Conservation (phyloP, 2,113 vertebrate genomes). For the Elephantulus edwardii region DNA sequence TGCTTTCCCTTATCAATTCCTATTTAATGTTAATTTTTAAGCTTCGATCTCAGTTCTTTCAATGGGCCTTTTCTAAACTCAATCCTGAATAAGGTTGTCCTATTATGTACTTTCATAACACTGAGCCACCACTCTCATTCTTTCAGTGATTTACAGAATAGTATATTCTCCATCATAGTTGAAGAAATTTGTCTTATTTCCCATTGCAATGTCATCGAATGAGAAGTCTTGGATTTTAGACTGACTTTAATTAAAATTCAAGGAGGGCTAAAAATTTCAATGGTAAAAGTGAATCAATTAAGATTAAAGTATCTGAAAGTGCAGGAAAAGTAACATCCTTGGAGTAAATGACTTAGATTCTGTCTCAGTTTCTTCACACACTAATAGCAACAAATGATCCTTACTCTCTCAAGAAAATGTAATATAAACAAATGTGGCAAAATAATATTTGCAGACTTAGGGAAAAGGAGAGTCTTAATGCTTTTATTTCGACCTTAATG, state of each 20-base stretch:
- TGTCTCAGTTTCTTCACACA: neutral
- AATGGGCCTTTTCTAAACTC: neutral
- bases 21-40: constrained; percentile 23
- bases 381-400: neutral
- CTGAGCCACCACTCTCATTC: neutral
- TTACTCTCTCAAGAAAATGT: constrained; percentile 31
- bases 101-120: neutral
- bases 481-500: neutral
- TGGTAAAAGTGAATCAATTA: constrained; percentile 19
- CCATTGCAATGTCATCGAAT: neutral
- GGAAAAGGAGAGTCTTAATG: neutral
- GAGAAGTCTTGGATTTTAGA: neutral
- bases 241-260: neutral
- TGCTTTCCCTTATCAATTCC: neutral
- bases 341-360: constrained; percentile 14
- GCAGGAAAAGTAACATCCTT: constrained; percentile 27
- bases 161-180: neutral
- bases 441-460: neutral
- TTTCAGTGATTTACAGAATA: neutral
- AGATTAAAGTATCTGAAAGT: constrained; percentile 42
- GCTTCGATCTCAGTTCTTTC: neutral
- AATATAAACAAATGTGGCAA: constrained; percentile 43
- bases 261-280: neutral
- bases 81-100: neutral
- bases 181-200: neutral